Base-by-base conservation (phyloP, 2,888 invertebrate species). In the Lymantria monacha region DNA sequence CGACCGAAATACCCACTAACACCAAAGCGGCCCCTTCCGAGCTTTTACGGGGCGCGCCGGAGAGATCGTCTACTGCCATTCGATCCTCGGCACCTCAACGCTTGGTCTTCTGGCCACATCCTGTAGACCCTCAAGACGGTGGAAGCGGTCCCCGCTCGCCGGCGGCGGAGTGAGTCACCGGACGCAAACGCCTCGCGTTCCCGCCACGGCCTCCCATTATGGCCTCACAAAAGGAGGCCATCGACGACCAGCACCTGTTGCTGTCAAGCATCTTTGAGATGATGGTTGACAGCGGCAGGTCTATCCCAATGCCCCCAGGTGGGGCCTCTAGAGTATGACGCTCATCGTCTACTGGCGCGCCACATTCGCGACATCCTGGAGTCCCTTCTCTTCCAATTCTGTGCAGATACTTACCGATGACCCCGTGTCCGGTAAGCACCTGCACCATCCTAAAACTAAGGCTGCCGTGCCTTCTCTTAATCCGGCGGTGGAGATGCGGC, bases 131-230 rank as follows among this genome's bases (percentile, higher is more conserved):
- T 22, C 22, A 22, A 12, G 44, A 30, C 51, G 11, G 44, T 13
- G 47, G 33, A 33, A 8, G 30, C 40, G 9, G 87, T 22, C 22
- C 22, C 22, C 5, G 22, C 3, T 22, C 22, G 22, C 5, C 22
- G 22, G 3, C 22, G 22, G 22, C 22, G 22, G 22, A 22, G 22
- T 5, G 22, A 22, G 22, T 22, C 22, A 22, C 3, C 22, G 22
- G 22, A 22, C 22, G 22, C 22, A 22, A 22, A 5, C 22, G 22
- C 31, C 71, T 79, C 40, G 83, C 86, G 1, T 87, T 96, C 0
- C 92, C 96, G 9, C 92, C 97, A 61, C 95, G 96, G 9, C 96
- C 97, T 69, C 92, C 97, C 96, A 11, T 89, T 97, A 50, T 97
- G 97, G 95, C 22, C 22, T 22, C 22, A 5, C 22, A 22, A 5